Evolutionary conservation across 2,113 vertebrate genomes (phyloP).

Genomic region (Cranoglanis bouderius): DNA sequence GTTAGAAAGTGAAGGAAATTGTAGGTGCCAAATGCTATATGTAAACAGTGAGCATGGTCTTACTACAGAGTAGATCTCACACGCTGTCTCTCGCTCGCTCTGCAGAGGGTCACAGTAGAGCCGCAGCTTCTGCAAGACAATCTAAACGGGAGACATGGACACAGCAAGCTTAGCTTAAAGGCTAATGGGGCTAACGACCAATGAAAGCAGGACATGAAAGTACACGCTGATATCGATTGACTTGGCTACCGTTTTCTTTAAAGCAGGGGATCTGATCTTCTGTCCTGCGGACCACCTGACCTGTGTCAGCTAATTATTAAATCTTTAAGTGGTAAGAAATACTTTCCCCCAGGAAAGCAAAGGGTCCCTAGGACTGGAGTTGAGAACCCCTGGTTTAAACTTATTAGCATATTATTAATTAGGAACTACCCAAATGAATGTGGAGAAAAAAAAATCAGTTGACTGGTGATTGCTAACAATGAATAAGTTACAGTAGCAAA

Average conservation of each 20-base stretch:
- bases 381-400: not conserved
- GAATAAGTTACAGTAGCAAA: not conserved
- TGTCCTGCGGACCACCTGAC: not conserved
- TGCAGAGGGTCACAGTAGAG: conserved; percentile 70
- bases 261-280: not conserved
- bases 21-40: too few relatives aligned
- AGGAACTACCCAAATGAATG: not conserved
- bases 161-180: not conserved
- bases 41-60: conserved; percentile 32
- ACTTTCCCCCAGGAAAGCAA: not conserved
- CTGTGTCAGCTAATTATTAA: not conserved
- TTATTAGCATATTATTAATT: not conserved
- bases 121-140: conserved; percentile 68
- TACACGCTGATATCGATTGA: not conserved
- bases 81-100: conserved; percentile 67
- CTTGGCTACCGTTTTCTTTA: not conserved
- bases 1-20: conserved; percentile 11
- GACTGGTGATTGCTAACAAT: not conserved
- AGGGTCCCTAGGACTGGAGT: not conserved
- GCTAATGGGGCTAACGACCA: not conserved
- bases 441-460: not conserved
- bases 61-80: conserved; percentile 70
- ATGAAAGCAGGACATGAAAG: not conserved
- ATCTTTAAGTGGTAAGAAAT: not conserved
- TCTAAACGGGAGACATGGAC: conserved; percentile 44